Evolutionary conservation across 2,113 vertebrate species (phyloP), one percentile per base, ranked within the genome.

Genomic region (Myiopsitta monachus): DNA sequence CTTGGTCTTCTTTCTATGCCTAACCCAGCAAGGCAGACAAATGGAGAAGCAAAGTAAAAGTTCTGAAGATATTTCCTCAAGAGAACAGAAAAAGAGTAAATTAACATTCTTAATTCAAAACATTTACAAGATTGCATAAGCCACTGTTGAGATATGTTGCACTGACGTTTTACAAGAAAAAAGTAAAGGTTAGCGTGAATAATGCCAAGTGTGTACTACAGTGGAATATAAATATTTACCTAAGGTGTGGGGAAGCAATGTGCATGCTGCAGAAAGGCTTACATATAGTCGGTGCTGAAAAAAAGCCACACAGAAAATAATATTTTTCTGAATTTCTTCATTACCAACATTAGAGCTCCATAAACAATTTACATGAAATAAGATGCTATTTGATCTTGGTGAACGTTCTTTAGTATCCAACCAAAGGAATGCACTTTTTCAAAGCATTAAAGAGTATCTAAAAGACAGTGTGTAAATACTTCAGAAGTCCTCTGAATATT

Each of bases 221-320:
- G 49, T 61, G 18, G 22, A 88, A 63, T 67, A 92, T 57, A 93
- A 92, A 94, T 89, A 91, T 94, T 95, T 96, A 64, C 19, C 47
- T 46, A 91, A 89, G 91, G 52, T 83, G 70, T 62, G 47, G 51
- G 52, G 28, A 93, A 90, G 30, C n/a, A 94, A 69, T 3, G 6
- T 67, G 31, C 30, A 70, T 83, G 21, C 22, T 83, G 31, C 66
- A 75, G 62, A 85, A 63, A 49, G 43, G 43, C 12, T 75, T 86
- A 54, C 38, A 83, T 62, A 59, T 8, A 88, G 3, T 44, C n/a
- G 49, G 36, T 78, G 18, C 12, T 89, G 19, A n/a, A 47, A 69
- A 69, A 69, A 52, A 30, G 5, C 4, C 2, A 2, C 1, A 1
- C 5, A 70, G 30, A 69, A 88, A 93, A 74, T 28, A 82, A 64